Conservation (phyloP, 2,113 vertebrate genomes). For the Amphiprion ocellaris region DNA sequence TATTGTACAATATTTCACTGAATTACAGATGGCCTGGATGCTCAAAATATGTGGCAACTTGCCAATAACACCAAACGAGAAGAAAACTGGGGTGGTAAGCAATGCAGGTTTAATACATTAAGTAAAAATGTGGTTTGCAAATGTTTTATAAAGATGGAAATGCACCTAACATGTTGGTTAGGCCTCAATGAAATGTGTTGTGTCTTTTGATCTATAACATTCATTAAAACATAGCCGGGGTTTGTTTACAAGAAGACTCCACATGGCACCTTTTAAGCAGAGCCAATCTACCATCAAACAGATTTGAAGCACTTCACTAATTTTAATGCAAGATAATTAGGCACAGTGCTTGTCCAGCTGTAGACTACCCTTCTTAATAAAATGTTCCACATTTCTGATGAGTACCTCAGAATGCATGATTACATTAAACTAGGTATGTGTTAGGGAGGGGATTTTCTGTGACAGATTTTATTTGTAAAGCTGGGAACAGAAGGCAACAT, state of each 20-base stretch:
- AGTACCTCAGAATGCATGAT: neutral
- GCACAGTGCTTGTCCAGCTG: neutral
- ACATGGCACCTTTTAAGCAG: neutral
- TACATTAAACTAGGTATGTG: neutral
- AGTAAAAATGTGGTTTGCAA: neutral
- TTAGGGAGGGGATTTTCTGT: neutral
- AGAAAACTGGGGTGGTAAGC: neutral
- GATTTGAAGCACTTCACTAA: constrained; percentile 1
- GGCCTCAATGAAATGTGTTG: neutral
- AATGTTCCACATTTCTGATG: neutral
- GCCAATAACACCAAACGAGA: too few relatives aligned
- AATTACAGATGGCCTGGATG: neutral
- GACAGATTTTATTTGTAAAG: neutral
- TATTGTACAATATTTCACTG: neutral
- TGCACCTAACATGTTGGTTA: neutral
- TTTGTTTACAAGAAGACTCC: neutral
- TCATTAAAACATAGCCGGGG: neutral
- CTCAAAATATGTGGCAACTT: neutral
- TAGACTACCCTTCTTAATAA: neutral
- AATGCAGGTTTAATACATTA: neutral
- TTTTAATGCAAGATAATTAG: neutral
- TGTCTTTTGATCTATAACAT: neutral
- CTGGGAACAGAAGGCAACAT: neutral
- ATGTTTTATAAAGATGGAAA: neutral
- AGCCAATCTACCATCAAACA: fast-evolving